Evolutionary conservation across 2,113 vertebrate species (phyloP), one percentile per base, ranked within the genome.

Genomic region (Naja naja): DNA sequence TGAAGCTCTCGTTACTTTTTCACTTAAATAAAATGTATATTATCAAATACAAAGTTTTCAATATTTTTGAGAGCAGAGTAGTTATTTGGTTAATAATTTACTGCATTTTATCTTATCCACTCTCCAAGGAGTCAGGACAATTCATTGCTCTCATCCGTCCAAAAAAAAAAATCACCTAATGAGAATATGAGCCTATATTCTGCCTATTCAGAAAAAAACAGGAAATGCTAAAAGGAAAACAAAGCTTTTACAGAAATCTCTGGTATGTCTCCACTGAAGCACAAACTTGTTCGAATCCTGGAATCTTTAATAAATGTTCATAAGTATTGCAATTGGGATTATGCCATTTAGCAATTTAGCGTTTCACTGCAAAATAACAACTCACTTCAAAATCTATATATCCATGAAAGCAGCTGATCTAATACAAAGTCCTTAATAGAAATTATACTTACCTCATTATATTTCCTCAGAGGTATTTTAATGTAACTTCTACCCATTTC

Each of bases 401-500:
- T 81, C 18, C n/a, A 81, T 9, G 34, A 43, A 64, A 22, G 7
- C 69, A 39, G 16, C 74, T 39, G 20, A 90, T 39, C 47, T 91
- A 91, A 3, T 20, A 92, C 16, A 55, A 89, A 92, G 43, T 27
- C 30, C 89, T 74, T 93, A 39, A 14, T 89, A 93, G 20, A 25
- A 25, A 43, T 81, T 93, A 93, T 39, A 96, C 97, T 97, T 91
- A 99, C 99, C 97, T 99, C 98, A n/a, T 93, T 97, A 88, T 99
- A 98, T 95, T 97, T 98, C 45, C 96, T 97, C 89, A 98, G 97
- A 91, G 99, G 99, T 95, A 99, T 98, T 97, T 99, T 98, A 95
- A 99, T 99, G 95, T 98, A 99, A 95, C 98, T 99, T 97, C 98
- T 99, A 4, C 99, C 99, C 98, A 99, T 98, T 98, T 99, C 99